phyloP scores from a whole-genome alignment of 2,113 vertebrate species.

The Leptobrachium leishanense region DNA sequence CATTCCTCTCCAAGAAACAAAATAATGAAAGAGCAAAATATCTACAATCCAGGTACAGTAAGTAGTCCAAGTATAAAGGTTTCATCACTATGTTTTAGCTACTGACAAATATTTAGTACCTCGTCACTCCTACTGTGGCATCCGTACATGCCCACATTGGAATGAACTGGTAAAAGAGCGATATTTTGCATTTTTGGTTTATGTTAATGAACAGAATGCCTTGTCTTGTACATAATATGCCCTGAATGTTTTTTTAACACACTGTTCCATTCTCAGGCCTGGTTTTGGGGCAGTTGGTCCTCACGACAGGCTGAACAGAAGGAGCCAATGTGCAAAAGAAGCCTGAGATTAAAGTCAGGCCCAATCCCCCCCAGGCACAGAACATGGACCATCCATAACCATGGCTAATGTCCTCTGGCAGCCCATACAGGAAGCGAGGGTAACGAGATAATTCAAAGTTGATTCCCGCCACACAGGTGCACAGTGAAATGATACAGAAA shows the following conservation, averaged over 20 bases:
- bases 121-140: constrained; percentile 6
- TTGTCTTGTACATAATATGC: neutral
- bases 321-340: constrained; percentile 98
- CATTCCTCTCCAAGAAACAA: constrained; percentile 10
- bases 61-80: neutral
- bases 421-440: constrained; percentile 89
- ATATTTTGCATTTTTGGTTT: neutral
- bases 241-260: constrained; percentile 73
- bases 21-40: constrained; percentile 20
- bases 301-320: constrained; percentile 92
- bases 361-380: constrained; percentile 95
- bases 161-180: constrained; percentile 20
- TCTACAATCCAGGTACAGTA: constrained; percentile 22
- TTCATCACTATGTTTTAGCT: constrained; percentile 3
- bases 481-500: constrained; percentile 98
- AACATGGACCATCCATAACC: constrained; percentile 99
- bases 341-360: constrained; percentile 91
- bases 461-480: constrained; percentile 95
- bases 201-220: neutral
- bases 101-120: constrained; percentile 3
- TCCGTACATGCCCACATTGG: constrained; percentile 15
- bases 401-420: constrained; percentile 93
- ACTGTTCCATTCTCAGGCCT: constrained; percentile 95
- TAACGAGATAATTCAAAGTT: constrained; percentile 97
- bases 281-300: constrained; percentile 93